Percentiles rank a stretch among this genome's conserved stretches.
phyloP scores from a whole-genome alignment of 1,140 invertebrate genomes.

The Camponotus vicinus region DNA sequence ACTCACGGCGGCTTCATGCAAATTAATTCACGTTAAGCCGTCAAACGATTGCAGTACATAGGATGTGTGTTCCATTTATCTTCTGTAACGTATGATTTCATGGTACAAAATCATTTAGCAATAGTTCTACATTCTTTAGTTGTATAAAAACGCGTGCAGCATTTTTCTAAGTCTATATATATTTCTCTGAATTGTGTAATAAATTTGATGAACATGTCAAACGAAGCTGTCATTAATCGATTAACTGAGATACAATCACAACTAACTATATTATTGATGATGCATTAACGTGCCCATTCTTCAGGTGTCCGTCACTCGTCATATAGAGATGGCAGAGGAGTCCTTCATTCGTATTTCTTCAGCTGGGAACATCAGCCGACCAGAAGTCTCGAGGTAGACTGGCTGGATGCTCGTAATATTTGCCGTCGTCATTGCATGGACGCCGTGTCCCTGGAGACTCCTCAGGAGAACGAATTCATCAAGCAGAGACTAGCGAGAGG shows the following conservation, averaged over 20 bases:
- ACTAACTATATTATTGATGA: conserved; percentile 36
- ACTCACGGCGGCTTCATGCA: neutral
- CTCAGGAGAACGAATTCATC: conserved; percentile 96
- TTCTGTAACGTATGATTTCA: neutral
- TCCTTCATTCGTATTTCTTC: conserved; percentile 97
- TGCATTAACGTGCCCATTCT: conserved; percentile 1
- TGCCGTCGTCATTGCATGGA: conserved; percentile 97
- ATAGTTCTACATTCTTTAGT: neutral
- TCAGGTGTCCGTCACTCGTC: conserved; percentile 94
- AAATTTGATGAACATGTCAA: neutral
- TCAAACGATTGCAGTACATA: conserved; percentile 12
- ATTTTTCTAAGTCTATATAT: neutral
- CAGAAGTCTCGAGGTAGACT: conserved; percentile 94
- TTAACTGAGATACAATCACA: neutral
- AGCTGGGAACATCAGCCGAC: conserved; percentile 96
- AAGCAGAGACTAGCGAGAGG: conserved; percentile 93
- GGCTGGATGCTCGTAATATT: conserved; percentile 96
- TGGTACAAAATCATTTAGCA: neutral
- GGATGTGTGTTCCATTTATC: conserved; percentile 10
- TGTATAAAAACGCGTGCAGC: neutral
- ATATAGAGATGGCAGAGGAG: conserved; percentile 94
- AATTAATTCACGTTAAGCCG: neutral
- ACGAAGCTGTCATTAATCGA: neutral
- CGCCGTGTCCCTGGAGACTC: conserved; percentile 95
- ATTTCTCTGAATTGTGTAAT: neutral